Percentiles rank a stretch among this genome's conserved stretches.
These are phyloP conservation scores for Euura saliciscinereae DNA, from an alignment of 1,140 invertebrate species.

Conservation along the genomic window DNA sequence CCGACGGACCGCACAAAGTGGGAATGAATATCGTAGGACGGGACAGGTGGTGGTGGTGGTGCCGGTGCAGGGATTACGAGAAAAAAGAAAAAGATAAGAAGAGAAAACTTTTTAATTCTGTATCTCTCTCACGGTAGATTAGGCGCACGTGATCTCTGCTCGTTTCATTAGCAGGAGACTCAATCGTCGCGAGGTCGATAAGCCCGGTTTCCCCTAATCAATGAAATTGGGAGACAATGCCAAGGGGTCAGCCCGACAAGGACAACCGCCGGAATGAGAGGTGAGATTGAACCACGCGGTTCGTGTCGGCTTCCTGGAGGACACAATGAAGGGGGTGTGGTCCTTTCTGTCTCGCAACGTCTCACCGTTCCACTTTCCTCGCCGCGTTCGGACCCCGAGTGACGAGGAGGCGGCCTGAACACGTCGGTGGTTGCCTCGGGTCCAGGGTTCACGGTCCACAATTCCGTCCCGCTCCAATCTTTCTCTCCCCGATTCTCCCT, in stretches of 20 bases:
- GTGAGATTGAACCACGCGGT: constrained; percentile 3
- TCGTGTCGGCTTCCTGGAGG: constrained; percentile 21
- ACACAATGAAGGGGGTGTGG: constrained; percentile 1
- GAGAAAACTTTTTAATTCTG: background rate
- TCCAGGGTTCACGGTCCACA: background rate
- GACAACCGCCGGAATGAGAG: constrained; percentile 9
- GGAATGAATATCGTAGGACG: no score
- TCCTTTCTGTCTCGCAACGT: background rate
- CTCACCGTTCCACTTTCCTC: background rate
- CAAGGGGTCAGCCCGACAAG: constrained; percentile 30
- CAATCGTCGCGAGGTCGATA: constrained; percentile 25
- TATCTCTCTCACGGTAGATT: constrained; percentile 43
- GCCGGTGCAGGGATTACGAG: no score
- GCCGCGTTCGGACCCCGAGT: background rate
- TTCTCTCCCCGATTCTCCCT: constrained; percentile 30
- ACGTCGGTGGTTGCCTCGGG: background rate
- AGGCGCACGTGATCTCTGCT: constrained; percentile 42
- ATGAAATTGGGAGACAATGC: constrained; percentile 58
- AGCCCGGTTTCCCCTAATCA: constrained; percentile 48
- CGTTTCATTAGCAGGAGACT: constrained; percentile 56
- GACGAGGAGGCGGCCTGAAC: constrained; percentile 1
- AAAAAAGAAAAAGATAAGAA: no score
- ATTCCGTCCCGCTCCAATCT: background rate
- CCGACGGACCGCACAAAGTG: background rate
- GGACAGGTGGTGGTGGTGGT: no score